Percentiles rank a stretch among this genome's conserved stretches.
Conservation (phyloP, 2,888 invertebrate species). For the Ectobius pallidus region DNA sequence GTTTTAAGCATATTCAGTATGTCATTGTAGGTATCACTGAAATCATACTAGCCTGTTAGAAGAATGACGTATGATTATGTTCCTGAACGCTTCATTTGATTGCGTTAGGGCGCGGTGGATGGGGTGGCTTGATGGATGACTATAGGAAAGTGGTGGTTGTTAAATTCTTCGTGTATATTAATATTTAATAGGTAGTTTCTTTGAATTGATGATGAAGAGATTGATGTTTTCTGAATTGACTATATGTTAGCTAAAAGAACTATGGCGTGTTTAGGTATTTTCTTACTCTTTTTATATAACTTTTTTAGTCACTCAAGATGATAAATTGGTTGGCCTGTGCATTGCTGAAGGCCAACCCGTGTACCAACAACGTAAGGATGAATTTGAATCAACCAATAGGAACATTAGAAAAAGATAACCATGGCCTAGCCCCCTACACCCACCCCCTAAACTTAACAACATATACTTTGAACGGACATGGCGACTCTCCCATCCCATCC, state of each 20-base stretch:
- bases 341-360: constrained; percentile 38
- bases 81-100: too few relatives aligned
- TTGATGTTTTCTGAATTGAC: constrained; percentile 32
- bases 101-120: too few relatives aligned
- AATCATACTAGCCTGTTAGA: too few relatives aligned
- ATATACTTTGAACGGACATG: constrained; percentile 31
- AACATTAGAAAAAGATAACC: constrained; percentile 27
- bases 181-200: neutral
- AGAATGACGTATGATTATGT: too few relatives aligned
- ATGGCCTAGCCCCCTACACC: neutral
- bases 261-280: constrained; percentile 38
- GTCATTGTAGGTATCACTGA: too few relatives aligned
- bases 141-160: too few relatives aligned
- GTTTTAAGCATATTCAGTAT: too few relatives aligned
- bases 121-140: too few relatives aligned
- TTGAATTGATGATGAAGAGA: neutral
- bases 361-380: constrained; percentile 32
- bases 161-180: too few relatives aligned
- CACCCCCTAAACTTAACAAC: neutral
- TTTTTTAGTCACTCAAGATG: constrained; percentile 39
- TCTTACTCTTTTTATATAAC: constrained; percentile 23
- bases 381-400: constrained; percentile 42
- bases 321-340: constrained; percentile 41
- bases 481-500: constrained; percentile 42
- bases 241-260: constrained; percentile 22